Conservation (phyloP, 1,140 invertebrate genomes). For the Stratiolaelaps scimitus region DNA sequence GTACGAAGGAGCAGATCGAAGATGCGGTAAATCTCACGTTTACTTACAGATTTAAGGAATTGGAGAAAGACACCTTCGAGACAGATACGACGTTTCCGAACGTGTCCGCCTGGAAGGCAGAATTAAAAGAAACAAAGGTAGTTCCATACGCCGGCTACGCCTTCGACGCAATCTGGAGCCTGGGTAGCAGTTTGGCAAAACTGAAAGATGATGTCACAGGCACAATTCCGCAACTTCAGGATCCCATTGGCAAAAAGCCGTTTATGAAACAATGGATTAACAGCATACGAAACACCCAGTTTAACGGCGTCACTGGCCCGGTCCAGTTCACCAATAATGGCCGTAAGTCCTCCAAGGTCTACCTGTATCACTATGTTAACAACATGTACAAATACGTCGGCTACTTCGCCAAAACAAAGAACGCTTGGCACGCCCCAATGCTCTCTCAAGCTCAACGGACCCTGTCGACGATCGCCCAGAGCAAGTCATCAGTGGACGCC, state of each 20-base stretch:
- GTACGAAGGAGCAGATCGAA: constrained; percentile 52
- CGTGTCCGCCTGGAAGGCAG: constrained; percentile 40
- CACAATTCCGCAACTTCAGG: no score
- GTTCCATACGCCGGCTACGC: constrained; percentile 58
- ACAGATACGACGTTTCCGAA: constrained; percentile 51
- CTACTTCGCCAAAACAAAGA: neutral
- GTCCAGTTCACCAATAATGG: neutral
- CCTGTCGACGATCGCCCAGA: no score
- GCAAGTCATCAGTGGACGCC: no score
- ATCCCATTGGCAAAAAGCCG: neutral
- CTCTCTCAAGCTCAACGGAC: no score
- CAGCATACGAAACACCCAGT: neutral
- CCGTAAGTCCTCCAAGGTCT: neutral
- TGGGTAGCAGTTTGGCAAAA: neutral
- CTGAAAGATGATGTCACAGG: neutral
- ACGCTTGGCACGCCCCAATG: no score
- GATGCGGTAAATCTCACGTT: constrained; percentile 57
- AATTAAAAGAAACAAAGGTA: neutral
- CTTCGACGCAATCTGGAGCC: constrained; percentile 65
- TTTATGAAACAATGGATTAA: no score
- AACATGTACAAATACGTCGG: neutral
- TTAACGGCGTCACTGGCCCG: neutral
- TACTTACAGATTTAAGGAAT: neutral
- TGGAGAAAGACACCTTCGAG: constrained; percentile 46
- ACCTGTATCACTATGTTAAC: neutral